Conservation (phyloP, 2,888 invertebrate genomes). For the Polyploca ridens region DNA sequence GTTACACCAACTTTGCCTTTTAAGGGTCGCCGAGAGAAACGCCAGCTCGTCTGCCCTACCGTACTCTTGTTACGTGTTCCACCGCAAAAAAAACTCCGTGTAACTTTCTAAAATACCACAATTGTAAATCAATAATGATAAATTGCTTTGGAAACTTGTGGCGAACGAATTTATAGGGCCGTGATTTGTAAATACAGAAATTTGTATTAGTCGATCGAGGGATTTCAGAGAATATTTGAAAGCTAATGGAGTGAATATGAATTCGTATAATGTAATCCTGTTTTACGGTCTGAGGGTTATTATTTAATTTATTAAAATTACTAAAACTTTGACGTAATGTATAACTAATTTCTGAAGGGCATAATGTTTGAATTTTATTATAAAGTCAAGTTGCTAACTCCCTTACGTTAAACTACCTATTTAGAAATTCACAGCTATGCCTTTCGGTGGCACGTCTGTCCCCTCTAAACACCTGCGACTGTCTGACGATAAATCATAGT, state of each 20-base stretch:
- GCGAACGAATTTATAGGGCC: conserved; percentile 5
- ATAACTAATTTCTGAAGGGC: too few relatives aligned
- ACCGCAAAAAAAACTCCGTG: conserved; percentile 1
- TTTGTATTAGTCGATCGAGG: background rate
- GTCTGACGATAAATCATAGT: conserved; percentile 13
- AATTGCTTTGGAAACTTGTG: conserved; percentile 7
- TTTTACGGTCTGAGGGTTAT: background rate
- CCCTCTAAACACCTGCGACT: conserved; percentile 34
- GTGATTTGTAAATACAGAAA: conserved; percentile 7
- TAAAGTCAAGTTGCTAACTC: background rate
- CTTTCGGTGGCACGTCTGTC: conserved; percentile 26
- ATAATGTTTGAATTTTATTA: too few relatives aligned
- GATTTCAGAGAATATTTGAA: background rate
- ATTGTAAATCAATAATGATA: conserved; percentile 12
- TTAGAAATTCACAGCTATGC: conserved; percentile 14
- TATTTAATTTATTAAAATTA: background rate
- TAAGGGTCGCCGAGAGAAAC: conserved; percentile 12
- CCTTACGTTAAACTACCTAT: background rate
- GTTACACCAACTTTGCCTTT: background rate
- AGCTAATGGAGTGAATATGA: background rate
- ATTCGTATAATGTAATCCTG: background rate
- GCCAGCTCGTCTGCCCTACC: background rate
- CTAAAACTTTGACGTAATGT: too few relatives aligned
- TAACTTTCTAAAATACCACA: conserved; percentile 14
- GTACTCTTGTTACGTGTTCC: conserved; percentile 2